Evolutionary conservation across 2,888 invertebrate species (phyloP).

Genomic region (Onchidella celtica): DNA sequence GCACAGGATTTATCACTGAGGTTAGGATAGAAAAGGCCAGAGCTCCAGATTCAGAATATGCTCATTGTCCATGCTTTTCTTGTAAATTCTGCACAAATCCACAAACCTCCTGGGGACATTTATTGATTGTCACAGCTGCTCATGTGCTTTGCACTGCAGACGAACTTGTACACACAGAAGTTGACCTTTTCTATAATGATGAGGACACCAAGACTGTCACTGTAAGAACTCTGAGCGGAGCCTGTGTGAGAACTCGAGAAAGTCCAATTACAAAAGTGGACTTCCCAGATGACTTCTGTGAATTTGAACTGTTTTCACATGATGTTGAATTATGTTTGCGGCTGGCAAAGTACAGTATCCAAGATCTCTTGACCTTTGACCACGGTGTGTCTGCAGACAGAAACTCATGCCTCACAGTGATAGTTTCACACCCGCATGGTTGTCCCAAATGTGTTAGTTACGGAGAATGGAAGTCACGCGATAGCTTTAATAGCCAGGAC

Average conservation of each 20-base stretch:
- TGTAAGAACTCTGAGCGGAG: background rate
- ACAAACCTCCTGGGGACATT: background rate
- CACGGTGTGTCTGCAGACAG: background rate
- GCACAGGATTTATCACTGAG: conserved; percentile 2
- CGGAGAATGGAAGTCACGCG: background rate
- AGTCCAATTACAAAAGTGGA: conserved; percentile 8
- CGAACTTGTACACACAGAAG: conserved; percentile 15
- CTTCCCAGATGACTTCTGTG: conserved; percentile 4
- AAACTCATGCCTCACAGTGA: background rate
- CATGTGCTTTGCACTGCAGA: conserved; percentile 15
- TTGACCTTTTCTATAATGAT: conserved; percentile 12
- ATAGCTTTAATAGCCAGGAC: background rate
- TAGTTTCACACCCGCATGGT: conserved; percentile 28
- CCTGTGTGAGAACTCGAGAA: conserved; percentile 2
- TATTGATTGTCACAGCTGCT: conserved; percentile 14
- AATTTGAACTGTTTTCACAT: conserved; percentile 1
- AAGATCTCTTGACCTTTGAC: background rate
- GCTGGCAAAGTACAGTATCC: background rate
- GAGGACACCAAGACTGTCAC: background rate
- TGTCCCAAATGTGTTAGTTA: conserved; percentile 25
- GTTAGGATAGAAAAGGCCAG: background rate
- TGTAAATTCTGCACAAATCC: background rate
- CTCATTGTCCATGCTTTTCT: background rate
- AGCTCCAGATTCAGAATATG: background rate
- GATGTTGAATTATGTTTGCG: background rate